Percentiles rank a stretch among this genome's conserved stretches.
Conservation (phyloP, 2,888 invertebrate species). For the Drosophila birchii region DNA sequence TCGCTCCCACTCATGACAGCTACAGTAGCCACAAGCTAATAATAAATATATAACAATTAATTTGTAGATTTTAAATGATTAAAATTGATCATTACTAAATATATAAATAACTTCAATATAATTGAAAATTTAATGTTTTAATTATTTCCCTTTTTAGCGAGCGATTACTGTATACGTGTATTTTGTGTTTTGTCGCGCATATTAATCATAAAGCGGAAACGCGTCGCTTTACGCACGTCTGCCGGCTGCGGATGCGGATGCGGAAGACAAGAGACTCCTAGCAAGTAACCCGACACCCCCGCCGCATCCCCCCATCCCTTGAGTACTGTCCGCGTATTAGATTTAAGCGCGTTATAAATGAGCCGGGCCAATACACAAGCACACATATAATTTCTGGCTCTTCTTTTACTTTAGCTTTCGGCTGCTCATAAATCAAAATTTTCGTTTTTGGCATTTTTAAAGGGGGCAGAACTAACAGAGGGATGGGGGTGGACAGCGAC, state of each 20-base stretch:
- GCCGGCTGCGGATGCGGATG: constrained; percentile 61
- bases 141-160: neutral
- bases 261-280: constrained; percentile 64
- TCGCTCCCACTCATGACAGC: constrained; percentile 35
- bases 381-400: constrained; percentile 42
- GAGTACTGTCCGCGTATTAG: constrained; percentile 69
- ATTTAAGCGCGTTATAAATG: constrained; percentile 80
- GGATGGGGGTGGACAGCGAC: constrained; percentile 14
- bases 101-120: too few relatives aligned
- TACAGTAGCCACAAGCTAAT: constrained; percentile 20
- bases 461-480: constrained; percentile 49
- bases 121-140: too few relatives aligned
- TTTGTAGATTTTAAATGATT: too few relatives aligned
- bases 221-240: constrained; percentile 81
- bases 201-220: constrained; percentile 79
- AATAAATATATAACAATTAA: too few relatives aligned
- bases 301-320: neutral
- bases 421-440: constrained; percentile 76
- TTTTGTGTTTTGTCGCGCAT: constrained; percentile 78
- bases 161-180: constrained; percentile 57
- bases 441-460: constrained; percentile 76
- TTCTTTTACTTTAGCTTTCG: constrained; percentile 35
- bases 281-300: constrained; percentile 44
- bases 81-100: too few relatives aligned
- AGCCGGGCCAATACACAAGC: constrained; percentile 67